phyloP scores from a whole-genome alignment of 2,113 vertebrate species.

The Podarcis muralis region DNA sequence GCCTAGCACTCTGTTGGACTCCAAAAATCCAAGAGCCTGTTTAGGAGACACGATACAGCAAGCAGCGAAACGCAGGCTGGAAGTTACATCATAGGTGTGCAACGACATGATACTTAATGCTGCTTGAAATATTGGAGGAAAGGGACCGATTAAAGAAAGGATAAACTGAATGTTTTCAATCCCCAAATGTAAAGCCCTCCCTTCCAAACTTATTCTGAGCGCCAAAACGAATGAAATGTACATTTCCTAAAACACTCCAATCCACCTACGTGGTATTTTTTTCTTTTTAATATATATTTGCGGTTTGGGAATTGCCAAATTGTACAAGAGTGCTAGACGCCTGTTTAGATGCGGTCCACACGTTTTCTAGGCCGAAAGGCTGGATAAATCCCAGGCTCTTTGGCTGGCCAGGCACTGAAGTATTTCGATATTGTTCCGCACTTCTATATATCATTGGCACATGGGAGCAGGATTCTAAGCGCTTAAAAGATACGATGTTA shows the following conservation, averaged over 20 bases:
- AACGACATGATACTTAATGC: background rate
- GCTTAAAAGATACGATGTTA: background rate
- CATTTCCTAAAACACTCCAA: background rate
- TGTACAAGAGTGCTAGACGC: background rate
- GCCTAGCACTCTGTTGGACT: background rate
- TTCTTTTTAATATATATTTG: background rate
- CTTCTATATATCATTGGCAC: background rate
- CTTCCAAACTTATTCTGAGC: background rate
- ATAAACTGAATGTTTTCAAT: background rate
- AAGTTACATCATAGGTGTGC: background rate
- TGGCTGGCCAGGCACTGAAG: background rate
- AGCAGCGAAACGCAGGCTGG: slow-evolving; percentile 19
- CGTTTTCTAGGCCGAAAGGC: background rate
- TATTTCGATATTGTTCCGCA: background rate
- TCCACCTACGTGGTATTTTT: background rate
- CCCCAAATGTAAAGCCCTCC: background rate
- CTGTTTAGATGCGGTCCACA: background rate
- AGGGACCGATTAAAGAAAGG: background rate
- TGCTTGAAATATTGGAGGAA: slow-evolving; percentile 4
- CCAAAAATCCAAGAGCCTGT: slow-evolving; percentile 1
- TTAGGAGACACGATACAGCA: background rate
- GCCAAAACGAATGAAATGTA: background rate
- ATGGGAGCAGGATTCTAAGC: background rate
- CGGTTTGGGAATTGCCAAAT: slow-evolving; percentile 19
- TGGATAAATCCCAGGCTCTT: background rate